Percentiles rank a stretch among this genome's conserved stretches.
These are phyloP conservation scores for Poecile montanus DNA, from an alignment of 2,797 vertebrate species.

Conservation along the genomic window DNA sequence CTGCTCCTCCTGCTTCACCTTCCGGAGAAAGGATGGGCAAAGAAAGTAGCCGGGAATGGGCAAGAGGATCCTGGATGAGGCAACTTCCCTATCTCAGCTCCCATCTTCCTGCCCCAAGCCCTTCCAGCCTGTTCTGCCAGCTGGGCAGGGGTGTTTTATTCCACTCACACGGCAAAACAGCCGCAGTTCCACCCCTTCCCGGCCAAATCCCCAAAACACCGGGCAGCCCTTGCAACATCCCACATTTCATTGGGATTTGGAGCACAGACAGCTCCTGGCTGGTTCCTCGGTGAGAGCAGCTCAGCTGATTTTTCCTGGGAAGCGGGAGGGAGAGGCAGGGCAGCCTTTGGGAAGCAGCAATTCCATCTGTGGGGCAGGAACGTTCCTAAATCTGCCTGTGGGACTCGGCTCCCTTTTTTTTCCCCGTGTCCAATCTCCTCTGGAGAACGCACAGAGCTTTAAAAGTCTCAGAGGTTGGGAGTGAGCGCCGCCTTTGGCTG, in stretches of 20 bases:
- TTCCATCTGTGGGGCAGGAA: not conserved
- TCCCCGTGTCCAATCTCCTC: fast-evolving
- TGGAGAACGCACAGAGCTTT: not conserved
- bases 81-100: not conserved
- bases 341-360: not conserved
- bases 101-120: not conserved
- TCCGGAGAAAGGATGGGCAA: slow-evolving; percentile 31
- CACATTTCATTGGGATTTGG: not conserved
- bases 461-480: not conserved
- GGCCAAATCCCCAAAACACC: not conserved
- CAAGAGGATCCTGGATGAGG: slow-evolving; percentile 14
- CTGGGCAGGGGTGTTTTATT: not conserved
- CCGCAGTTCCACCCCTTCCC: not conserved
- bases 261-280: fast-evolving
- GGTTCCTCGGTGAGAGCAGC: not conserved
- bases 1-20: not conserved
- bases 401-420: not conserved
- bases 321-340: not conserved
- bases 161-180: not conserved
- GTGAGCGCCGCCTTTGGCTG: not conserved
- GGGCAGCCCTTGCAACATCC: not conserved
- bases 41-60: slow-evolving; percentile 28
- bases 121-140: slow-evolving; percentile 44
- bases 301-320: not conserved
- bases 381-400: not conserved